Conservation (phyloP, 2,888 invertebrate genomes). For the Cerastis rubricosa region DNA sequence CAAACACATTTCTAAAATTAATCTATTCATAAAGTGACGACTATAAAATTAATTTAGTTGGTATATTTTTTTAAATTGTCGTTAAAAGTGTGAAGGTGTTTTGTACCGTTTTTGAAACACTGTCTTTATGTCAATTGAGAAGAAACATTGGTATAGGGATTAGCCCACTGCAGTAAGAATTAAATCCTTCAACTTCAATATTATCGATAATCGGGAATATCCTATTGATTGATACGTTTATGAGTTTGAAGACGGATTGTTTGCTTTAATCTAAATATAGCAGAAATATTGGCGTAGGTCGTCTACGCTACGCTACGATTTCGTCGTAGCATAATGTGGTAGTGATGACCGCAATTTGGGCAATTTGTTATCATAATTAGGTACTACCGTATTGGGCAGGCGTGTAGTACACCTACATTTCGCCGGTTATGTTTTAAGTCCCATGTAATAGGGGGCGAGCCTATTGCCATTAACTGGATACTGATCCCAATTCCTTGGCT, state of each 20-base stretch:
- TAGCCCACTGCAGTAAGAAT: background rate
- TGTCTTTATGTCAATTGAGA: background rate
- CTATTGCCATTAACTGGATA: too few species aligned
- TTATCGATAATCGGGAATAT: background rate
- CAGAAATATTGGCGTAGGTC: constrained; percentile 10
- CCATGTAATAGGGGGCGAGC: too few species aligned
- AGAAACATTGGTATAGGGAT: too few species aligned
- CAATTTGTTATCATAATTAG: background rate
- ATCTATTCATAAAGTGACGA: background rate
- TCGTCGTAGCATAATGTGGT: background rate
- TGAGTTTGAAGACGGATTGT: constrained; percentile 4
- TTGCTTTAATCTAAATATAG: background rate
- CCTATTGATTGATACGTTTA: background rate
- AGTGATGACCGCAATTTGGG: background rate
- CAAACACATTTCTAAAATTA: background rate
- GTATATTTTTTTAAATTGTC: background rate
- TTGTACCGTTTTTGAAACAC: too few species aligned
- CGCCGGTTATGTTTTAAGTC: too few species aligned
- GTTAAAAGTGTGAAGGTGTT: background rate
- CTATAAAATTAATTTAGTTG: background rate
- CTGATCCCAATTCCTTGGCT: too few species aligned
- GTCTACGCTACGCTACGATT: too few species aligned
- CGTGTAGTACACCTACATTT: too few species aligned
- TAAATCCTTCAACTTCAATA: background rate
- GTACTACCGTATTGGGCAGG: too few species aligned